phyloP scores from a whole-genome alignment of 2,888 invertebrate genomes.

The Metellina segmentata region DNA sequence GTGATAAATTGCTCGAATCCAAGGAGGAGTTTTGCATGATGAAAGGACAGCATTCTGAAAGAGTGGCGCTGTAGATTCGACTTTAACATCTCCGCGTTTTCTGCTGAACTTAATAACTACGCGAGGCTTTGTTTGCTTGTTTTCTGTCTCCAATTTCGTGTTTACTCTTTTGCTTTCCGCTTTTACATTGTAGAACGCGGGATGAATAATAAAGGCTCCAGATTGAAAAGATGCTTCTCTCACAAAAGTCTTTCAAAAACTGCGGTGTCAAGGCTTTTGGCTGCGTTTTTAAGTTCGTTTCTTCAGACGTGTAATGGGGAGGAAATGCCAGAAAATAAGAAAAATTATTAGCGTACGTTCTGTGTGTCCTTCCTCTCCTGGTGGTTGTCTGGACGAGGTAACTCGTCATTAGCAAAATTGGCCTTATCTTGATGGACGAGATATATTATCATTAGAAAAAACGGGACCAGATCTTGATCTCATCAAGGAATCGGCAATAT shows the following conservation, averaged over 20 bases:
- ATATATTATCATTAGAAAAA: too few species aligned
- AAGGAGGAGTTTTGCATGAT: slow-evolving; percentile 34
- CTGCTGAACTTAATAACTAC: slow-evolving; percentile 50
- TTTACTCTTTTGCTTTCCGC: slow-evolving; percentile 44
- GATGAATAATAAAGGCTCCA: slow-evolving; percentile 45
- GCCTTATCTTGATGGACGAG: too few species aligned
- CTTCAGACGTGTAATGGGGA: too few species aligned
- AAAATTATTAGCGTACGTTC: too few species aligned
- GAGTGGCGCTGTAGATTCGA: slow-evolving; percentile 26
- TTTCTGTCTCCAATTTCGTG: slow-evolving; percentile 53
- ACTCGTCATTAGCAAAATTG: too few species aligned
- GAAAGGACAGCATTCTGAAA: slow-evolving; percentile 33
- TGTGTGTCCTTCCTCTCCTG: too few species aligned
- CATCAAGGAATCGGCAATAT: too few species aligned
- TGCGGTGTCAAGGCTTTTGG: slow-evolving; percentile 29
- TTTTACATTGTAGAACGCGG: slow-evolving; percentile 39
- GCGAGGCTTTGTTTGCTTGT: slow-evolving; percentile 22
- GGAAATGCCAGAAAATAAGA: too few species aligned
- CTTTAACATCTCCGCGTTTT: slow-evolving; percentile 42
- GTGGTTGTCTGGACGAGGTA: too few species aligned
- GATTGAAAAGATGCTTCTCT: slow-evolving; percentile 52
- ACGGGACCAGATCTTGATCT: too few species aligned
- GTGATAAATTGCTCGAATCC: slow-evolving; percentile 47
- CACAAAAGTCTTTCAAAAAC: slow-evolving; percentile 55
- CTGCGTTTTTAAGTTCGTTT: not conserved